A percentile compares a stretch with the other conserved stretches of the same genome.
phyloP scores from a whole-genome alignment of 2,888 invertebrate species.

The Drosophila emarginata region DNA sequence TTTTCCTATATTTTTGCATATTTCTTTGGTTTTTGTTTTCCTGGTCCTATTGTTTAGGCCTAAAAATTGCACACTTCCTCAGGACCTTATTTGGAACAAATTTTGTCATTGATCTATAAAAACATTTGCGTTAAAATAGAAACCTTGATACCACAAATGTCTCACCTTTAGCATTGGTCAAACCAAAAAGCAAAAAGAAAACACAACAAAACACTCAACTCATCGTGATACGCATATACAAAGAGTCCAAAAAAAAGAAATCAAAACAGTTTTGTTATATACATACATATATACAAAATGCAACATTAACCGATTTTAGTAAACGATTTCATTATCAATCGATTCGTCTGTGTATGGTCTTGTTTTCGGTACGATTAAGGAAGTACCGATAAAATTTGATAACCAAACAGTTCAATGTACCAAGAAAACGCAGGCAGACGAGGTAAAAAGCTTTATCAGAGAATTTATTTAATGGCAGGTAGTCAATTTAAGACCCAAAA shows the following conservation, averaged over 20 bases:
- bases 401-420: slow-evolving; percentile 42
- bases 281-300: not conserved
- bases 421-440: slow-evolving; percentile 15
- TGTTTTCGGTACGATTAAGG: slow-evolving; percentile 24
- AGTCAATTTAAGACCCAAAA: not conserved
- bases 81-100: not conserved
- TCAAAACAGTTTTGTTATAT: not conserved
- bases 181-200: slow-evolving; percentile 1
- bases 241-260: slow-evolving; percentile 7
- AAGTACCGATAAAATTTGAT: slow-evolving; percentile 30
- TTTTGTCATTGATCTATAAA: slow-evolving; percentile 22
- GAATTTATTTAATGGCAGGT: not conserved
- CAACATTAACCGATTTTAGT: not conserved
- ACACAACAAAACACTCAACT: slow-evolving; percentile 3
- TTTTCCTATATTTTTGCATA: not conserved
- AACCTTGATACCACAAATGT: slow-evolving; percentile 39
- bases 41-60: slow-evolving; percentile 16
- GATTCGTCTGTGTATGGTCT: slow-evolving; percentile 18
- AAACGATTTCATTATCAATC: slow-evolving; percentile 12
- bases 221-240: slow-evolving; percentile 52
- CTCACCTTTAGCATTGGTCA: slow-evolving; percentile 35
- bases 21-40: not conserved
- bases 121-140: not conserved
- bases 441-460: not conserved
- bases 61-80: slow-evolving; percentile 14